Evolutionary conservation across 2,888 invertebrate species (phyloP), one percentile per base, ranked within the genome.

Genomic region (Monopis laevigella): DNA sequence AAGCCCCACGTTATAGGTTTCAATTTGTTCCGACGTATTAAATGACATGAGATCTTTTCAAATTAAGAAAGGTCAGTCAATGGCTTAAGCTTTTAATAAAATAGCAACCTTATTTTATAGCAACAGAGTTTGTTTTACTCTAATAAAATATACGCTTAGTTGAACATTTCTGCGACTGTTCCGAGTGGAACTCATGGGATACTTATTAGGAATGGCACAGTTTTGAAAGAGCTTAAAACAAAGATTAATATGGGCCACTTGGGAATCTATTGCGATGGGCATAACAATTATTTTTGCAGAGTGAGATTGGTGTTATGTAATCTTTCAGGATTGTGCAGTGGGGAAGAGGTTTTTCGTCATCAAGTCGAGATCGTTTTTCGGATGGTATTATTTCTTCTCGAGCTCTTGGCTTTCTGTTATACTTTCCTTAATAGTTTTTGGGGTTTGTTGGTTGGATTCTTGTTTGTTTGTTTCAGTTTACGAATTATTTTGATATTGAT

Each of bases 1-100:
- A 49, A 40, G 27, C 17, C 12, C 2, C 36, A 21, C 11, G 2
- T 13, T 2, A 21, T 36, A 36, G 21, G 36, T 36, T 21, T 36
- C 36, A 36, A 36, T 36, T 36, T 36, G 13, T 5, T 17, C n/a
- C 11, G 16, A 12, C 36, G 21, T 19, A 17, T n/a, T 32, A 32
- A 32, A 32, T 32, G 32, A 32, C 32, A 17, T 32, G 17, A n/a
- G 32, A 32, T 32, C 32, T 32, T 32, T 32, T 13, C 14, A 13
- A 17, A 32, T 32, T 32, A 32, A 14, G 7, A 2, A 2, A 14
- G 29, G 12, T 13, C 14, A 7, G 29, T 14, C 12, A 29, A 13
- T 29, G 13, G 29, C 14, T 29, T 29, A 12, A 3, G 14, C 14
- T 7, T 29, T n/a, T 14, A 3, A 14, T 29, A 6, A 14, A 29